Conservation (phyloP, 2,797 vertebrate genomes). For the Trematomus bernacchii region DNA sequence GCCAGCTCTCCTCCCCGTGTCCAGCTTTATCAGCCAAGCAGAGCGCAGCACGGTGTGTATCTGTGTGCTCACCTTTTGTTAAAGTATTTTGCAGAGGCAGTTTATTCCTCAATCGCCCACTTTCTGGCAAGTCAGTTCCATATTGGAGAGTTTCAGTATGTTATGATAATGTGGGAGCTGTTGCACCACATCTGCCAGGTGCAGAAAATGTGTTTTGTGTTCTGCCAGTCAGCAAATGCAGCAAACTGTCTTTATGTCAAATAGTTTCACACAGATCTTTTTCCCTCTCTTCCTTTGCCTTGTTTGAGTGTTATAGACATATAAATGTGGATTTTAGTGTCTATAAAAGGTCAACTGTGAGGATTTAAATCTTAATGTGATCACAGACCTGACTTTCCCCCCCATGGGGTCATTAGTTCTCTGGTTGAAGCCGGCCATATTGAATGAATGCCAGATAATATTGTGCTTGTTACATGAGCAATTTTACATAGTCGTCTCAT, state of each 20-base stretch:
- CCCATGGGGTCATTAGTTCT: constrained; percentile 1
- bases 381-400: not conserved
- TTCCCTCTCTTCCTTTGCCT: not conserved
- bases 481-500: constrained; percentile 66
- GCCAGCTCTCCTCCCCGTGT: constrained; percentile 30
- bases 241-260: constrained; percentile 43
- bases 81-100: constrained; percentile 11
- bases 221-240: constrained; percentile 29
- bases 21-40: constrained; percentile 39
- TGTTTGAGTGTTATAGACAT: constrained; percentile 5
- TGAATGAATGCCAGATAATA: constrained; percentile 59
- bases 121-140: constrained; percentile 1
- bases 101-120: constrained; percentile 25
- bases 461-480: constrained; percentile 72
- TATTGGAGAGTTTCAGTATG: constrained; percentile 12
- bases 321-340: constrained; percentile 17
- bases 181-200: constrained; percentile 41
- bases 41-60: constrained; percentile 15
- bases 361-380: constrained; percentile 36
- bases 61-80: constrained; percentile 34
- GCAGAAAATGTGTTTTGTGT: constrained; percentile 26
- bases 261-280: constrained; percentile 13
- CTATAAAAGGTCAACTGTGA: constrained; percentile 12
- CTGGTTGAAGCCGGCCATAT: constrained; percentile 15
- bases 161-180: constrained; percentile 41